Conservation (phyloP, 2,888 invertebrate genomes). For the Morpho deidamia region DNA sequence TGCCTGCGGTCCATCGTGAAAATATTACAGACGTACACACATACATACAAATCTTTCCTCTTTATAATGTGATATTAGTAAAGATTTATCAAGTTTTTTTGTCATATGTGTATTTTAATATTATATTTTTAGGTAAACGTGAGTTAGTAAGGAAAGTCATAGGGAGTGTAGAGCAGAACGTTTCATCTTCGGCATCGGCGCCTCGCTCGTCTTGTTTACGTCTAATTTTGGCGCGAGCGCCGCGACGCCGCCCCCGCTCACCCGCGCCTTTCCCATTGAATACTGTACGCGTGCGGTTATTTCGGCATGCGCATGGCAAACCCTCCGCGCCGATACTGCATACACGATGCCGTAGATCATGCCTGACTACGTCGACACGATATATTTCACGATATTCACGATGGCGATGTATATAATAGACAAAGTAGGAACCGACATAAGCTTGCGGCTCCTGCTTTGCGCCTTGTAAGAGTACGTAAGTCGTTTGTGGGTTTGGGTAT, state of each 20-base stretch:
- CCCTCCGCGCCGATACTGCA: conserved; percentile 40
- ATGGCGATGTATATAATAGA: no score
- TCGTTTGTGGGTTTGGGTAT: no score
- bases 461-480: no score
- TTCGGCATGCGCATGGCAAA: conserved; percentile 48
- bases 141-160: conserved; percentile 3
- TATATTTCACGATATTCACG: not conserved
- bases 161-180: conserved; percentile 16
- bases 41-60: no score
- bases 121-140: not conserved
- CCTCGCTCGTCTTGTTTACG: conserved; percentile 73
- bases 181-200: conserved; percentile 46
- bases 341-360: conserved; percentile 21
- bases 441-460: no score
- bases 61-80: no score
- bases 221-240: conserved; percentile 77
- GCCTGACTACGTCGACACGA: conserved; percentile 12
- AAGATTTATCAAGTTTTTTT: no score
- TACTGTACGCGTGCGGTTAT: conserved; percentile 67
- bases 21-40: no score
- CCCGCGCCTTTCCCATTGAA: conserved; percentile 66
- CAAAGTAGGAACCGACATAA: no score
- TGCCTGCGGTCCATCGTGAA: no score
- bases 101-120: no score
- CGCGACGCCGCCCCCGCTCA: conserved; percentile 60